Percentiles rank a stretch among this genome's conserved stretches.
phyloP scores from a whole-genome alignment of 1,140 invertebrate genomes.

The Drosophila pallidifrons region DNA sequence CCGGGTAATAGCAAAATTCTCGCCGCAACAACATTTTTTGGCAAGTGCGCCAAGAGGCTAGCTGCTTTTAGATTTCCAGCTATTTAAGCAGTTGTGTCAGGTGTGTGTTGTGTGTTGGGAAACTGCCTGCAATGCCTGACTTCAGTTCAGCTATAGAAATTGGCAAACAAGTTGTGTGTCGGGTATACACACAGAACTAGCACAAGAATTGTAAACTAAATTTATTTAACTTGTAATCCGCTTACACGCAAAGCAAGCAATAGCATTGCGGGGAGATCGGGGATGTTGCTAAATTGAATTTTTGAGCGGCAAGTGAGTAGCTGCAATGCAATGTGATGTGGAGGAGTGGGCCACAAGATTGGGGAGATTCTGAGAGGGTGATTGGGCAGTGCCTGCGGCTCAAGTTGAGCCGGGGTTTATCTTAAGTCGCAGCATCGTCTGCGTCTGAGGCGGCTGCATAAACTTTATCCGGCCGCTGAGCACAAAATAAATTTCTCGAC shows the following conservation, averaged over 20 bases:
- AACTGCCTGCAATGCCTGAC: too few relatives aligned
- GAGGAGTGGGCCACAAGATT: not conserved
- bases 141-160: conserved; percentile 35
- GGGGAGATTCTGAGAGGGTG: not conserved
- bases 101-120: conserved; percentile 4
- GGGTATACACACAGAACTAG: conserved; percentile 4
- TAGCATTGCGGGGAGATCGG: not conserved
- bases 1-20: conserved; percentile 2
- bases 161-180: conserved; percentile 44
- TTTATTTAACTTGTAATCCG: conserved; percentile 78
- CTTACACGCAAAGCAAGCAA: conserved; percentile 40
- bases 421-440: conserved; percentile 56
- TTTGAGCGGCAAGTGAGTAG: conserved; percentile 52
- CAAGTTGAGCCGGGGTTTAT: conserved; percentile 66
- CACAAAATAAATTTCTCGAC: conserved; percentile 67
- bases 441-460: conserved; percentile 42
- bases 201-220: conserved; percentile 47
- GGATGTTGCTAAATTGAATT: conserved; percentile 67
- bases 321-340: conserved; percentile 30
- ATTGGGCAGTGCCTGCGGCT: conserved; percentile 45
- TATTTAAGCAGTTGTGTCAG: conserved; percentile 20
- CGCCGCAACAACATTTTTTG: conserved; percentile 13
- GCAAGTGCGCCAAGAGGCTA: not conserved
- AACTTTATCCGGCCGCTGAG: conserved; percentile 61
- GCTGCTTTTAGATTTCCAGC: conserved; percentile 29